Base-by-base conservation (phyloP, 2,797 vertebrate species). In the Pseudomugil tenellus region DNA sequence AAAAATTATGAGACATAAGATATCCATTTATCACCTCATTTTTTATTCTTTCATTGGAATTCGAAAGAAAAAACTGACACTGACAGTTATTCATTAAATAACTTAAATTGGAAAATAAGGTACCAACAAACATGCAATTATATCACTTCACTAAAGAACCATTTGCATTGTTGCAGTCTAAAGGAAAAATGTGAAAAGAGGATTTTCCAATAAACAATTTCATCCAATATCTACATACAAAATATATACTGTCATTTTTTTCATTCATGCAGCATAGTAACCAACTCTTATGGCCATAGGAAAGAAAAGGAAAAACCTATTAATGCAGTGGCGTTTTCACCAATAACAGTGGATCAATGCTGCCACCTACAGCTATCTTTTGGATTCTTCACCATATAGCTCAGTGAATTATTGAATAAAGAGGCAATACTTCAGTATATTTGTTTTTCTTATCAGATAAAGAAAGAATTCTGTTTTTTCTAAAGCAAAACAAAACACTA, bases 321-420 rank as follows among this genome's bases (percentile, higher is more conserved):
- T 29, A 17, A 25, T 13, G 28, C 49, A 46, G 14, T 31, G 0
- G 26, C 28, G 43, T 1, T 16, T 6, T 11, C 25, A 17, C 14
- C 13, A 53, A 12, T 0, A 53, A 73, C 19, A 32, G 6, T 84
- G 79, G 85, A 85, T 41, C 80, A 86, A 89, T 92, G 90, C 88
- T 93, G 92, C 90, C 93, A 91, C 84, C 93, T 94, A 82, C 59
- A 88, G 92, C 16, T 59, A 2, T 2, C 52, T 49, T 63, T 28
- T 6, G 67, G 31, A 26, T 25, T 34, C 48, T 66, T 34, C 70
- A 61, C 49, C 16, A 39, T 6, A 0, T 4, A 11, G 12, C 58
- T 65, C 8, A n/a, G 2, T 28, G 16, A 2, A 19, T 17, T n/a
- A 43, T 43, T 43, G 41, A 43, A 49, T 13, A 17, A 13, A 11